phyloP scores from a whole-genome alignment of 1,140 invertebrate genomes.

The Drosophila insularis region DNA sequence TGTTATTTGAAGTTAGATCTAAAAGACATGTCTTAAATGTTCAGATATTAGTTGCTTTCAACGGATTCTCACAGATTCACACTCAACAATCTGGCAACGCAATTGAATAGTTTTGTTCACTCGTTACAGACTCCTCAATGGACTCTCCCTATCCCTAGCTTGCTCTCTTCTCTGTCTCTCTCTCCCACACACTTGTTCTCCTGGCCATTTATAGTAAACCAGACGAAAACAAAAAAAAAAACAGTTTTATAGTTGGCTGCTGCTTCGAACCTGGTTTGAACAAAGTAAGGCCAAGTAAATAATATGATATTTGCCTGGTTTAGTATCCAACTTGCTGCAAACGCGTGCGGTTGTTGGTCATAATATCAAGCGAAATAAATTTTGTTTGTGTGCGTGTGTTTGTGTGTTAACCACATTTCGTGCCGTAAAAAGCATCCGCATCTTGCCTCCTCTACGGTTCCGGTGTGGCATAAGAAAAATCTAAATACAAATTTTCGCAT shows the following conservation, averaged over 20 bases:
- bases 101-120: neutral
- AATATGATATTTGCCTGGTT: slow-evolving; percentile 51
- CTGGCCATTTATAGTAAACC: slow-evolving; percentile 20
- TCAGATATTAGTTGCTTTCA: neutral
- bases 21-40: no score
- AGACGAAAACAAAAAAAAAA: neutral
- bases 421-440: slow-evolving; percentile 21
- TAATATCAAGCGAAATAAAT: slow-evolving; percentile 18
- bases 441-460: slow-evolving; percentile 35
- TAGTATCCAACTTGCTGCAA: slow-evolving; percentile 60
- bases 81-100: slow-evolving; percentile 28
- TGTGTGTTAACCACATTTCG: slow-evolving; percentile 39
- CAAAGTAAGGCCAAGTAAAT: slow-evolving; percentile 27
- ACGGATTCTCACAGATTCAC: neutral
- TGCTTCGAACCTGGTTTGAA: slow-evolving; percentile 64
- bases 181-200: slow-evolving; percentile 17
- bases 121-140: neutral
- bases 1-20: no score
- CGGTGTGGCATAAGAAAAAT: slow-evolving; percentile 53
- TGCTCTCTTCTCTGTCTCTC: slow-evolving; percentile 22
- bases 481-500: slow-evolving; percentile 61
- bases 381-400: slow-evolving; percentile 23
- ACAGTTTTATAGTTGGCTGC: slow-evolving; percentile 5
- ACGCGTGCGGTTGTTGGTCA: slow-evolving; percentile 55
- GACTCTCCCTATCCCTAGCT: slow-evolving; percentile 13